Evolutionary conservation across 2,113 vertebrate species (phyloP).

Genomic region (Hucho hucho): DNA sequence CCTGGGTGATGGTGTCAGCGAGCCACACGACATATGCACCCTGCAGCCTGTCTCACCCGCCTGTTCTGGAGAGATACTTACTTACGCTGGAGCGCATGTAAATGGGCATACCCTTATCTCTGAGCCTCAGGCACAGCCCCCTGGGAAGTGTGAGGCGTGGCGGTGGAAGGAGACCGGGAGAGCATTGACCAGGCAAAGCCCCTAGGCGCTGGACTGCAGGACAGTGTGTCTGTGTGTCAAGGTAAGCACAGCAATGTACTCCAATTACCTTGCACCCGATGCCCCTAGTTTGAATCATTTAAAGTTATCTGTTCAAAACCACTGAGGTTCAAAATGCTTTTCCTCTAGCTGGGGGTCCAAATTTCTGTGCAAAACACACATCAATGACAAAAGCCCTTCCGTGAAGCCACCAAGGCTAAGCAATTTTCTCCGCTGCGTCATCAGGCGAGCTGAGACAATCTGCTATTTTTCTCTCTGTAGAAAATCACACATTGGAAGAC

Average conservation of each 20-base stretch:
- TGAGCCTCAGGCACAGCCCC: slow-evolving; percentile 42
- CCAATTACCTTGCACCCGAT: slow-evolving; percentile 25
- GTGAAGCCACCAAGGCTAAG: not conserved
- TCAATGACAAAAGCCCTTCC: not conserved
- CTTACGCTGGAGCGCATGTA: slow-evolving; percentile 34
- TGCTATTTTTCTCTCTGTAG: not conserved
- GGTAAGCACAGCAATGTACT: slow-evolving; percentile 47
- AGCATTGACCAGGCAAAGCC: not conserved
- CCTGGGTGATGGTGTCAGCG: not conserved
- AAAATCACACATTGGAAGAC: not conserved
- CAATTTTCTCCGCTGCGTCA: not conserved
- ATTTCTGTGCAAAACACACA: slow-evolving; percentile 12
- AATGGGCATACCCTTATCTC: slow-evolving; percentile 38
- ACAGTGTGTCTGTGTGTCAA: slow-evolving; percentile 29
- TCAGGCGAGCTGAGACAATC: slow-evolving; percentile 15
- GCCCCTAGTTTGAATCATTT: slow-evolving; percentile 15
- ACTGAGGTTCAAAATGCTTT: not conserved
- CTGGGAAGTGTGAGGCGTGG: slow-evolving; percentile 28
- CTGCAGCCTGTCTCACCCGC: not conserved
- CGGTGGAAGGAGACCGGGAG: slow-evolving; percentile 10
- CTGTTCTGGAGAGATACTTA: slow-evolving; percentile 32
- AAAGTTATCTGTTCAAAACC: slow-evolving; percentile 13
- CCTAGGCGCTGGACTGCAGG: not conserved
- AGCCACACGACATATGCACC: not conserved
- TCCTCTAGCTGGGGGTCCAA: slow-evolving; percentile 13